Evolutionary conservation across 2,113 vertebrate species (phyloP).

Genomic region (Anseranas semipalmata): DNA sequence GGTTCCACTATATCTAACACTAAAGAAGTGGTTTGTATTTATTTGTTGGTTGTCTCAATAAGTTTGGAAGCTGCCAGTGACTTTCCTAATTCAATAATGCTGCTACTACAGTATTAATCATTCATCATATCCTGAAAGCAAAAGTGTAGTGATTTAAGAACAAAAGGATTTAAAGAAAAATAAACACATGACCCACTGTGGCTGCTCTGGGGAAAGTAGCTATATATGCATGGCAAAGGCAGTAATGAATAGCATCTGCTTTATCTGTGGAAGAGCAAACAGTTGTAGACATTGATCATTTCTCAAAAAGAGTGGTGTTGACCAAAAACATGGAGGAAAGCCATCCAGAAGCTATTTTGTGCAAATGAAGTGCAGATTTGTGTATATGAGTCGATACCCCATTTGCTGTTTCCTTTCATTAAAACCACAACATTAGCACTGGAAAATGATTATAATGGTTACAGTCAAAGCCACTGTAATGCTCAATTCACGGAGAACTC

Average conservation of each 20-base stretch:
- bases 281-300: constrained; percentile 82
- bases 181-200: constrained; percentile 60
- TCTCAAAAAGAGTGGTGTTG: constrained; percentile 75
- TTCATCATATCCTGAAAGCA: constrained; percentile 63
- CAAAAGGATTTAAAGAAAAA: constrained; percentile 68
- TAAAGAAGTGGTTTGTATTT: constrained; percentile 41
- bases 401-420: constrained; percentile 84
- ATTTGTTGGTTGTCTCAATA: constrained; percentile 52
- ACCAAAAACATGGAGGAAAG: constrained; percentile 74
- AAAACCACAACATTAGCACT: constrained; percentile 81
- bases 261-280: constrained; percentile 78
- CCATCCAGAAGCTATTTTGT: constrained; percentile 82
- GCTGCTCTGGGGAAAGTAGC: constrained; percentile 66
- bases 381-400: constrained; percentile 73
- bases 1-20: neutral
- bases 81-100: constrained; percentile 49
- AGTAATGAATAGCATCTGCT: constrained; percentile 90
- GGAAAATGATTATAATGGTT: constrained; percentile 83
- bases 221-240: constrained; percentile 67
- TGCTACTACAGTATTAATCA: constrained; percentile 58
- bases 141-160: constrained; percentile 61
- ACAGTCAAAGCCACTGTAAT: constrained; percentile 88
- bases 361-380: constrained; percentile 88
- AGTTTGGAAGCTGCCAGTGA: constrained; percentile 50
- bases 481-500: constrained; percentile 56